Evolutionary conservation across 2,797 vertebrate species (phyloP).

Genomic region (Sebastes vulpes): DNA sequence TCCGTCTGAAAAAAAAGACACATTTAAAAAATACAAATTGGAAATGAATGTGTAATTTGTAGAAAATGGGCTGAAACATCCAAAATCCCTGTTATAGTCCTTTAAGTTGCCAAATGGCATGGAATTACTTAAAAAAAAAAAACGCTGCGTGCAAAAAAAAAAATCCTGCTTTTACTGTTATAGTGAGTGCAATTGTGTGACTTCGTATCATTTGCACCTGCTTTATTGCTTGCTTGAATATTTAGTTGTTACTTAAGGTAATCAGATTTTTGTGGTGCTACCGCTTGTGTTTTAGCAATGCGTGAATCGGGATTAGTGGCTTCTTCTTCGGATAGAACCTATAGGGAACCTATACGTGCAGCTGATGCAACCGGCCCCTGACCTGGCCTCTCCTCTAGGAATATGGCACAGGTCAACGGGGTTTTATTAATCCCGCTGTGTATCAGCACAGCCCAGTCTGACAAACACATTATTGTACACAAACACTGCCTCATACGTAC

Average conservation of each 20-base stretch:
- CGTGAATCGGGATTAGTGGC: constrained; percentile 46
- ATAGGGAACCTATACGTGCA: constrained; percentile 72
- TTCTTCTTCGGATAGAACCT: constrained; percentile 35
- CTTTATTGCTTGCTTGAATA: constrained; percentile 80
- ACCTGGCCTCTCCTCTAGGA: constrained; percentile 41
- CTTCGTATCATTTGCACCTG: constrained; percentile 81
- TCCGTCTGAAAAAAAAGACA: not conserved
- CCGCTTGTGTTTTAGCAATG: constrained; percentile 75
- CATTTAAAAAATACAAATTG: not conserved
- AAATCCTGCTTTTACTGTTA: constrained; percentile 63
- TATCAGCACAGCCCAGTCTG: constrained; percentile 52
- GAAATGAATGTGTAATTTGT: constrained; percentile 3
- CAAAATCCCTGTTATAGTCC: constrained; percentile 20
- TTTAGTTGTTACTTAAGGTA: constrained; percentile 75
- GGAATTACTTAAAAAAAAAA: constrained; percentile 29
- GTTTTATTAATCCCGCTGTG: constrained; percentile 44
- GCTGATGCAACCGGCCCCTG: constrained; percentile 72
- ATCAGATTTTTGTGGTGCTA: constrained; percentile 68
- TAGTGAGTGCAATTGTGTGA: constrained; percentile 78
- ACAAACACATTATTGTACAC: constrained; percentile 50
- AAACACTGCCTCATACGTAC: constrained; percentile 26
- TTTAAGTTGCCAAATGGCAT: constrained; percentile 43
- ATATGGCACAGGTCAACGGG: constrained; percentile 54
- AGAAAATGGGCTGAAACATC: constrained; percentile 56
- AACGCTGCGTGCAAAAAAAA: constrained; percentile 21